phyloP scores from a whole-genome alignment of 1,140 invertebrate species.

The Plectus sambesii region DNA sequence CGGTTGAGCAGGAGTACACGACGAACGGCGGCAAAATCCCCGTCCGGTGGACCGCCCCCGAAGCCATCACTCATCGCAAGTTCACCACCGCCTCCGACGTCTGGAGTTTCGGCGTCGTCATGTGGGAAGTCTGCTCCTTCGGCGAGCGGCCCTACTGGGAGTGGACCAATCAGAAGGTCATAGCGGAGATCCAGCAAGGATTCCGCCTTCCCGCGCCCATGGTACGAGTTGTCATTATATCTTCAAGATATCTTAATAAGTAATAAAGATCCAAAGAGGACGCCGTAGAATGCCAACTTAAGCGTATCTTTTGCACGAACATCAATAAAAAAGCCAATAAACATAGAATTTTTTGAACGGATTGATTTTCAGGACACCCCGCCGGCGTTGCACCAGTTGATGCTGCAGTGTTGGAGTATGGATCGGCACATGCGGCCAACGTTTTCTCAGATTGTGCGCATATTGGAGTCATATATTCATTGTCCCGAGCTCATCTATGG shows the following conservation, averaged over 20 bases:
- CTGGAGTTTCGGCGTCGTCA: conserved; percentile 97
- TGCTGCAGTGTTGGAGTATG: conserved; percentile 98
- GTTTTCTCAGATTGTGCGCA: conserved; percentile 55
- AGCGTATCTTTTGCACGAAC: too few species aligned
- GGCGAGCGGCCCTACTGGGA: conserved; percentile 97
- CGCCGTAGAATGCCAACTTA: neutral
- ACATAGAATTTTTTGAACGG: neutral
- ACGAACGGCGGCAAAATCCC: conserved; percentile 97
- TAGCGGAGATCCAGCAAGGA: conserved; percentile 84
- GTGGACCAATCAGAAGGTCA: conserved; percentile 99
- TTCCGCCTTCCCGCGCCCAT: conserved; percentile 74
- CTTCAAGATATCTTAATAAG: too few species aligned
- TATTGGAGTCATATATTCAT: conserved; percentile 3
- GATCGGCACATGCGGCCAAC: conserved; percentile 87
- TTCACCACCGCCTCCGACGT: conserved; percentile 96
- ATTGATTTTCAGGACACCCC: conserved; percentile 52
- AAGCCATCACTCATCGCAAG: conserved; percentile 95
- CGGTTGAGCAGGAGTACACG: conserved; percentile 93
- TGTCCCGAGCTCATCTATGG: too few species aligned
- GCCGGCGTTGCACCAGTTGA: conserved; percentile 81
- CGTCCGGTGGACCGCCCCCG: conserved; percentile 96
- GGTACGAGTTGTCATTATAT: conserved; percentile 7
- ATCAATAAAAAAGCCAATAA: too few species aligned
- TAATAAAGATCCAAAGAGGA: too few species aligned
- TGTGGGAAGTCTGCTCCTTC: conserved; percentile 99